These are phyloP conservation scores for Dinomys branickii DNA, from an alignment of 2,113 vertebrate genomes.

Conservation along the genomic window DNA sequence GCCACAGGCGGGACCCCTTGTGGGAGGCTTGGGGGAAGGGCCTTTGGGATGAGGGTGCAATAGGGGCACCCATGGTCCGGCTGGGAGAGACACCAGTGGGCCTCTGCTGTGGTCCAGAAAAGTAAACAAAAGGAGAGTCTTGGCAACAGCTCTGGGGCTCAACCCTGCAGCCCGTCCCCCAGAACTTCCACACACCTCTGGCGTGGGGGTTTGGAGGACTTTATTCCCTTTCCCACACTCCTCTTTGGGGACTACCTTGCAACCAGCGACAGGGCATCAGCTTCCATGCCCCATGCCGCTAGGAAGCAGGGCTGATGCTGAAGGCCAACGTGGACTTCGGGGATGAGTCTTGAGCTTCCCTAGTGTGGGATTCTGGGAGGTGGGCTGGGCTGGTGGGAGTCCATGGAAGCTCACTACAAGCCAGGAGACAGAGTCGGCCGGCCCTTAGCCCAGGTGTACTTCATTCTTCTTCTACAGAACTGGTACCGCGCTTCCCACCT, in stretches of 20 bases:
- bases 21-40: constrained; percentile 39
- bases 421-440: neutral
- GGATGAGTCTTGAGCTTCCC: neutral
- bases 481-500: neutral
- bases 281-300: neutral
- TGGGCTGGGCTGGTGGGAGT: neutral
- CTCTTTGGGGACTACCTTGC: neutral
- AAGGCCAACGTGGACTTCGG: neutral
- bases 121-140: constrained; percentile 67
- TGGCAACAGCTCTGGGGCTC: neutral
- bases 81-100: neutral
- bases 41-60: neutral
- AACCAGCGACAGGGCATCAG: neutral
- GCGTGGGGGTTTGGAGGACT: neutral
- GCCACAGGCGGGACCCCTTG: neutral
- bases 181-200: neutral
- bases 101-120: neutral
- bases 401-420: neutral
- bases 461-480: neutral
- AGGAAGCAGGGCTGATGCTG: neutral
- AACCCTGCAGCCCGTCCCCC: neutral
- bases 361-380: neutral
- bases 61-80: constrained; percentile 9
- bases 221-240: neutral
- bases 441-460: neutral